A percentile compares a stretch with the other conserved stretches of the same genome.
These are phyloP conservation scores for Epicauta chinensis DNA, from an alignment of 1,140 invertebrate species.

Conservation along the genomic window DNA sequence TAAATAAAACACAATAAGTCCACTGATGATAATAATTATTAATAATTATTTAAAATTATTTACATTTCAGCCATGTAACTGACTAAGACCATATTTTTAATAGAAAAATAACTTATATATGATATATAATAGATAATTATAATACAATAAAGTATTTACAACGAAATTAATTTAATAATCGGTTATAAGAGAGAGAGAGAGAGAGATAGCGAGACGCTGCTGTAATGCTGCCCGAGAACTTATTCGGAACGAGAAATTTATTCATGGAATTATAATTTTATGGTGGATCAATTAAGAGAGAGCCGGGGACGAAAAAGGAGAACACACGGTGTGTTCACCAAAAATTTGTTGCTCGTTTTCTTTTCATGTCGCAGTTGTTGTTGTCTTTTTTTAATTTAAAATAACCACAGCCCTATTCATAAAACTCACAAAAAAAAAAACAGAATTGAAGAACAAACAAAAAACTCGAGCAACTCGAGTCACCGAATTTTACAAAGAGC, in stretches of 20 bases:
- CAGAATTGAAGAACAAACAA: background rate
- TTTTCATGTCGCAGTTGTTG: too few relatives aligned
- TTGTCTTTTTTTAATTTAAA: too few relatives aligned
- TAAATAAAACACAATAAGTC: conserved; percentile 26
- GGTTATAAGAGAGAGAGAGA: too few relatives aligned
- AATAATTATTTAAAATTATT: conserved; percentile 25
- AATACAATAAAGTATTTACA: conserved; percentile 42
- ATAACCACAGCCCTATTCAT: too few relatives aligned
- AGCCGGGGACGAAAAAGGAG: background rate
- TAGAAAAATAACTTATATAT: conserved; percentile 43
- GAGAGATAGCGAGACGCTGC: conserved; percentile 4
- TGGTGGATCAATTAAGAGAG: conserved; percentile 12
- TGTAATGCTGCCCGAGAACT: conserved; percentile 6
- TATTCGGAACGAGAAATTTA: conserved; percentile 12
- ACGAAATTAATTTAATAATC: conserved; percentile 35
- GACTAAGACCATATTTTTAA: conserved; percentile 40
- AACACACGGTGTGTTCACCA: too few relatives aligned
- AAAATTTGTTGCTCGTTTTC: too few relatives aligned
- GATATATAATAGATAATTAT: conserved; percentile 41
- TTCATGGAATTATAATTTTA: conserved; percentile 18
- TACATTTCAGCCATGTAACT: conserved; percentile 39
- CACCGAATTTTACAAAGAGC: conserved; percentile 17
- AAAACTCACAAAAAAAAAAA: too few relatives aligned
- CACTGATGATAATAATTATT: conserved; percentile 41
- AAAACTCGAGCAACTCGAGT: conserved; percentile 12